A percentile compares a stretch with the other conserved stretches of the same genome.
Evolutionary conservation across 2,113 vertebrate genomes (phyloP).

Genomic region (Actenoides hombroni): DNA sequence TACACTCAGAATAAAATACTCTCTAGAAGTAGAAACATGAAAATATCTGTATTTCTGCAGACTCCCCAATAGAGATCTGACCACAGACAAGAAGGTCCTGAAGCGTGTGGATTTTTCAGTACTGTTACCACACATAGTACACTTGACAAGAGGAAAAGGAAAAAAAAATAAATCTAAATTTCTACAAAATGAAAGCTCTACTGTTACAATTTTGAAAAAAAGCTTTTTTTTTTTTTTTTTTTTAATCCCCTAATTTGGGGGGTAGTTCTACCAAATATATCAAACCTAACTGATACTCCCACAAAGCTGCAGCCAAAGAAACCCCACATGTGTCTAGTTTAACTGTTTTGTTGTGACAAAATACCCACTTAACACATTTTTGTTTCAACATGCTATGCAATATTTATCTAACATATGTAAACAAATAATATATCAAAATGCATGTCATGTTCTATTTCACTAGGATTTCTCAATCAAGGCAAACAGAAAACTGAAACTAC

Average conservation of each 20-base stretch:
- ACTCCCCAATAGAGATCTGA: background rate
- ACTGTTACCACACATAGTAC: background rate
- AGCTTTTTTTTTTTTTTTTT: no score
- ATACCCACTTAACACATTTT: constrained; percentile 26
- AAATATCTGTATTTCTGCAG: background rate
- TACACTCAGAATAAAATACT: background rate
- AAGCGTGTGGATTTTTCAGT: background rate
- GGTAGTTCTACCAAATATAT: background rate
- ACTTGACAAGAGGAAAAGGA: fast-evolving
- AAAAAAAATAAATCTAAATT: no score
- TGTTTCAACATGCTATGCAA: background rate
- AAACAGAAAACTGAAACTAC: background rate
- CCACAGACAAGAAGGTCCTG: background rate
- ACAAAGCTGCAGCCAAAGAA: background rate
- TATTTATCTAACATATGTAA: constrained; percentile 23
- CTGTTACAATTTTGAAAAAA: background rate
- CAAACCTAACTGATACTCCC: background rate
- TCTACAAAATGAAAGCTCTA: background rate
- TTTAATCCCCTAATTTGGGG: background rate
- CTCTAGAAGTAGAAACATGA: background rate
- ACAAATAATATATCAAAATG: constrained; percentile 39
- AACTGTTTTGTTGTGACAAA: constrained; percentile 28
- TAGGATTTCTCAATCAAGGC: background rate
- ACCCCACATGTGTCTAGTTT: background rate
- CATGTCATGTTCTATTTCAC: background rate